phyloP scores from a whole-genome alignment of 2,888 invertebrate species.

The Bellardia bayeri region DNA sequence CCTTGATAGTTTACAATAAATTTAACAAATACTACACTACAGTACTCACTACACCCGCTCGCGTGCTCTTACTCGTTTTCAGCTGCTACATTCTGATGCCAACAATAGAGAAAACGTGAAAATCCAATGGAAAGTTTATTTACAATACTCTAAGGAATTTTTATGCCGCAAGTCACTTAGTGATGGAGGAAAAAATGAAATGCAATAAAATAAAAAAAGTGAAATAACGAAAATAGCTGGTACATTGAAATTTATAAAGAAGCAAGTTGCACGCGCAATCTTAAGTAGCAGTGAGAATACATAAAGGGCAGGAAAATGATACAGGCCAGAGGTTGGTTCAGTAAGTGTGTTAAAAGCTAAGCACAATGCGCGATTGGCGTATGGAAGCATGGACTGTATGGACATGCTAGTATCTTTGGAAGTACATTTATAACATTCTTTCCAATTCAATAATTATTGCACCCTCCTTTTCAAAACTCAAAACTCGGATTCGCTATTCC shows the following conservation, averaged over 20 bases:
- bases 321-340: neutral
- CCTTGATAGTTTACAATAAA: slow-evolving; percentile 71
- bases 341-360: neutral
- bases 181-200: neutral
- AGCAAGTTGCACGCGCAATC: slow-evolving; percentile 48
- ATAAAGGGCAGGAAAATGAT: slow-evolving; percentile 14
- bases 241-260: slow-evolving; percentile 26
- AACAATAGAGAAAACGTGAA: slow-evolving; percentile 60
- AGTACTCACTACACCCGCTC: slow-evolving; percentile 34
- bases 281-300: slow-evolving; percentile 1
- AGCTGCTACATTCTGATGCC: slow-evolving; percentile 41
- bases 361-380: neutral
- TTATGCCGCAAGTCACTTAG: slow-evolving; percentile 72
- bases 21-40: slow-evolving; percentile 65
- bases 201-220: neutral
- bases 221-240: neutral
- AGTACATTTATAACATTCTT: too few relatives aligned
- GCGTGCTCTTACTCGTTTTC: slow-evolving; percentile 3
- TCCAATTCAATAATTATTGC: too few relatives aligned
- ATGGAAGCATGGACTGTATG: too few relatives aligned
- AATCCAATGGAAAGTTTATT: slow-evolving; percentile 69
- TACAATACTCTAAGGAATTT: slow-evolving; percentile 71
- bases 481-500: too few relatives aligned
- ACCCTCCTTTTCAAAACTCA: too few relatives aligned
- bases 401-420: too few relatives aligned